Percentiles rank a stretch among this genome's conserved stretches.
Conservation (phyloP, 1,140 invertebrate genomes). For the Notospermus geniculatus region DNA sequence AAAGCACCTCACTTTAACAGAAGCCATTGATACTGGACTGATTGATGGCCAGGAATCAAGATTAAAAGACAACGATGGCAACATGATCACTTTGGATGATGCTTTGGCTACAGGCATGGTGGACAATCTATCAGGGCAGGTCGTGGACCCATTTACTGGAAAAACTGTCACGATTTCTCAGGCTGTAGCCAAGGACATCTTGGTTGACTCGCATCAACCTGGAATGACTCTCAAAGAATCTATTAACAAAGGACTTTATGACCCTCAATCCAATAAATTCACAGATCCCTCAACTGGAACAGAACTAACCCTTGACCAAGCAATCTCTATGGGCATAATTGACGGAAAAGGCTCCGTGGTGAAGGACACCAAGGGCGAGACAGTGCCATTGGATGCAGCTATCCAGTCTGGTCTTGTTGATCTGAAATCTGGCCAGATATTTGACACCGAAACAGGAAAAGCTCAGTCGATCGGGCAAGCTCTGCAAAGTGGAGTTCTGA, state of each 20-base stretch:
- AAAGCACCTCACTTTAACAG: conserved; percentile 60
- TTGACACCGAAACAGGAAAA: conserved; percentile 26
- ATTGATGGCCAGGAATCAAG: conserved; percentile 40
- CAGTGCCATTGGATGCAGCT: conserved; percentile 74
- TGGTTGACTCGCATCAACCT: background rate
- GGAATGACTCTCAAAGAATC: conserved; percentile 45
- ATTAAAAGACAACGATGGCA: conserved; percentile 34
- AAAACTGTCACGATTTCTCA: background rate
- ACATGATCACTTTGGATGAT: conserved; percentile 41
- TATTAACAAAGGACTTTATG: conserved; percentile 64
- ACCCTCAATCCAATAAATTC: conserved; percentile 71
- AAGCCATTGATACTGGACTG: conserved; percentile 59
- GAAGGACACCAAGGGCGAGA: conserved; percentile 71
- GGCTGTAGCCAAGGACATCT: background rate
- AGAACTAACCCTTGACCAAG: conserved; percentile 75
- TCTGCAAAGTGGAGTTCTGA: conserved; percentile 61
- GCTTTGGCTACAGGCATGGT: conserved; percentile 36
- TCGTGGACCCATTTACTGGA: conserved; percentile 17
- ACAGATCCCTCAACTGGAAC: conserved; percentile 75
- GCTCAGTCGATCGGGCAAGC: conserved; percentile 38
- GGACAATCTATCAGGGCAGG: background rate
- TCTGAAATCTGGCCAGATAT: conserved; percentile 33
- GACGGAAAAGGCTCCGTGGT: conserved; percentile 74
- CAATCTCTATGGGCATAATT: conserved; percentile 75
- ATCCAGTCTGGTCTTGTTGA: conserved; percentile 65